Percentiles rank a stretch among this genome's conserved stretches.
These are phyloP conservation scores for Syngnathus typhle DNA, from an alignment of 2,113 vertebrate species.

Conservation along the genomic window DNA sequence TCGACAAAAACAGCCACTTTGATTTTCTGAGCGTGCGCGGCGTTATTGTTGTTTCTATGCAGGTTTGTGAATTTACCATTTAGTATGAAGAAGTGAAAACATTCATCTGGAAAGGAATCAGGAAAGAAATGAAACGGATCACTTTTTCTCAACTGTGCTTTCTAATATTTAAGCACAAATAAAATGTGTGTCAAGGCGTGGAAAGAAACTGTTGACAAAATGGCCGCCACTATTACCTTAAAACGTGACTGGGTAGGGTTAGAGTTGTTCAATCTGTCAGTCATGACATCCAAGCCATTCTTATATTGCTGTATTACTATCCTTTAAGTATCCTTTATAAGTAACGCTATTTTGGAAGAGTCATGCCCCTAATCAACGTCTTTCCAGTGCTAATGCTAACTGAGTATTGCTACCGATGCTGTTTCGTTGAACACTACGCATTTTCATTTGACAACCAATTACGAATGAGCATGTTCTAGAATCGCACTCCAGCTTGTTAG, in stretches of 20 bases:
- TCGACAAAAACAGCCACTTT: conserved; percentile 14
- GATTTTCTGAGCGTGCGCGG: conserved; percentile 16
- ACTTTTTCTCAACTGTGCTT: background rate
- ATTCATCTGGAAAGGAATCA: background rate
- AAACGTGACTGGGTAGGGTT: background rate
- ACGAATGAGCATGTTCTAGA: too few relatives aligned
- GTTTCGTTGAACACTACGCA: too few relatives aligned
- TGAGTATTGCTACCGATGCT: too few relatives aligned
- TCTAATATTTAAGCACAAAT: background rate
- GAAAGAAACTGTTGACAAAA: background rate
- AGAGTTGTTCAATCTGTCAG: background rate
- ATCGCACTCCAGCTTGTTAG: too few relatives aligned
- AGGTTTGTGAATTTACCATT: conserved; percentile 5
- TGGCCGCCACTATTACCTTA: background rate
- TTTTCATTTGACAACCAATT: too few relatives aligned
- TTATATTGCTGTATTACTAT: too few relatives aligned
- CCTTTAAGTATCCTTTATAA: too few relatives aligned
- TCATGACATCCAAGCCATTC: background rate
- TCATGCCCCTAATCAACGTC: too few relatives aligned
- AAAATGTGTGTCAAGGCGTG: background rate
- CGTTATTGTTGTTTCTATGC: conserved; percentile 3
- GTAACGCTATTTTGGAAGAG: too few relatives aligned
- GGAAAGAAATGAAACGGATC: background rate
- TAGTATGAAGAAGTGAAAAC: background rate
- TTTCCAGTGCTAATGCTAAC: too few relatives aligned